Evolutionary conservation across 2,797 vertebrate species (phyloP), one percentile per base, ranked within the genome.

Genomic region (Mionectes olivaceus): DNA sequence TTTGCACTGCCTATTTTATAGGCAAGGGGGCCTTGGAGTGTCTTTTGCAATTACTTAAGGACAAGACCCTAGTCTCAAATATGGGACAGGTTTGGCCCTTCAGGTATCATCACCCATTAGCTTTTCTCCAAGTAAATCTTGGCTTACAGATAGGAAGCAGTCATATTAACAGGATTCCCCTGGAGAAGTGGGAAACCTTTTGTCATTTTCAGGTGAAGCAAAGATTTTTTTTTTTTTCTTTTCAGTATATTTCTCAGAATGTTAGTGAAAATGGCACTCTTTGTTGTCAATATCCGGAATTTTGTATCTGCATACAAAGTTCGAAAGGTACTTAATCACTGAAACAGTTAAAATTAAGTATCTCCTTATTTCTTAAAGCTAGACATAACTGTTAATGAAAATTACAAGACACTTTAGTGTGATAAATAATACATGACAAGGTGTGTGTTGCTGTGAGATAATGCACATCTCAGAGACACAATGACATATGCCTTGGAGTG

Each of bases 391-490:
- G 30, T 75, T 96, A 92, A 92, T 89, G 61, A 93, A 97, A 96
- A 96, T 91, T 93, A 79, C 30, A 88, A 84, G 85, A 28, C 57
- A 55, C 65, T 96, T 93, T 71, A 92, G 70, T 16, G 11, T 79
- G 95, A 96, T 95, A 91, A 96, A 96, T 95, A 92, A 96, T 95
- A 73, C 89, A 86, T 93, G 87, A 93, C 90, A 93, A 95, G 50
- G 86, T 89, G 75, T 90, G 65, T 93, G 82, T 75, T 95, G 56
- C 80, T 93, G 78, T 65, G 77, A 96, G 93, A 95, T 91, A 95
- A 94, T 44, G 15, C 0, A 1, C 46, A 67, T 90, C 90, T 84
- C 22, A 52, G 70, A 89, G 64, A 69, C 49, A 87, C 4, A 0
- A 47, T 61, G 81, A 60, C 70, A 92, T 61, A 64, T 95, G 87